Base-by-base conservation (phyloP, 1,140 invertebrate genomes). In the Chymomyza costata region DNA sequence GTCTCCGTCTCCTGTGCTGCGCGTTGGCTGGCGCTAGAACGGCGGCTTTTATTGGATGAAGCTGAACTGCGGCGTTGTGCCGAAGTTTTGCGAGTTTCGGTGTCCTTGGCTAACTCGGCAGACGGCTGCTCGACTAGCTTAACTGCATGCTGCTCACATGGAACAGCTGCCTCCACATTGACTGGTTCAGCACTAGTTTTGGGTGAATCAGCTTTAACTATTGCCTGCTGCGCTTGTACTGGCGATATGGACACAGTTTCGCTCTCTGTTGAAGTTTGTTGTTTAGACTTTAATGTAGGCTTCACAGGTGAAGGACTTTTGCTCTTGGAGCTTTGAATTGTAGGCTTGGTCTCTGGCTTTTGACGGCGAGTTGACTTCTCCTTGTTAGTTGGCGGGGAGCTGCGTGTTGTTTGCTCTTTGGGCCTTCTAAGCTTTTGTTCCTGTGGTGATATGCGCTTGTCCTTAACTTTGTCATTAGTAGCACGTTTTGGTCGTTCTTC, bases 361-460 rank as follows among this genome's bases (percentile, higher is more conserved):
- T 32, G 28, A 10, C 15, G 48, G 17, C 6, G 47, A 8, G 16
- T 31, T 6, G 13, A 11, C 28, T 70, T 69, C 1, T 67, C 47
- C 41, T 73, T 66, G 2, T 69, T 53, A 2, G 52, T 45, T 3
- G 70, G 65, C 7, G 70, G 34, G 2, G 38, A n/a, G n/a, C n/a
- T 28, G 2, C 57, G 53, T 0, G 40, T 16, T 6, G 41, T 30
- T 35, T 35, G 10, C 2, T 71, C 71, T 0, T 21, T 70, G 8
- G 46, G 39, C 31, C 59, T 73, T 6, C 65, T 65, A 5, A 63
- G 21, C 21, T 82, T 82, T 32, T 70, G 69, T 11, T 82, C 66
- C 13, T 76, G 69, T 0, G 70, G 69, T 8, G 76, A 71, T 0
- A 65, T 49, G 5, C 65, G 65, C n/a, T 82, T 81, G n/a, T 82